Evolutionary conservation across 2,888 invertebrate species (phyloP).

Genomic region (Lasiommata megera): DNA sequence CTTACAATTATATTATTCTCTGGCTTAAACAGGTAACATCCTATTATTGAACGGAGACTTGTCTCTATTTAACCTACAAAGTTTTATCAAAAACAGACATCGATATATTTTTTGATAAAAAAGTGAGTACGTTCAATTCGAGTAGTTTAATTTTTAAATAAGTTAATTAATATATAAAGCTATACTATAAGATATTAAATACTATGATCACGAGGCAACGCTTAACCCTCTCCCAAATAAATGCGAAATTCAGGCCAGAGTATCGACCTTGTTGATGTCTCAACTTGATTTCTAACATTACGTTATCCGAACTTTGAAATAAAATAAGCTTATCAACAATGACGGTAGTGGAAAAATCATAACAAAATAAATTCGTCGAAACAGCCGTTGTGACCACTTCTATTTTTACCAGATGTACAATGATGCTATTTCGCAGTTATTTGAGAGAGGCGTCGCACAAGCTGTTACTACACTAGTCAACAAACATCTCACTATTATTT

Average conservation of each 20-base stretch:
- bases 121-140: not conserved
- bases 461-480: not conserved
- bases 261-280: no score
- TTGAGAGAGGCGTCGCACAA: not conserved
- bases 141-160: not conserved
- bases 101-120: not conserved
- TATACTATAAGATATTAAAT: not conserved
- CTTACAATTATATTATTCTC: no score
- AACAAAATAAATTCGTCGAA: no score
- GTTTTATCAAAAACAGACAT: not conserved
- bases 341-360: no score
- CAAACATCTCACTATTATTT: conserved; percentile 1
- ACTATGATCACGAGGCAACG: not conserved
- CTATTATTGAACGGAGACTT: no score
- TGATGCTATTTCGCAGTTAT: not conserved
- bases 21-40: no score
- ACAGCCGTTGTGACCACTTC: no score
- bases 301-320: no score
- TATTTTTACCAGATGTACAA: no score
- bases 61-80: not conserved
- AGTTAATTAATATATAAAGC: not conserved
- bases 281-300: no score
- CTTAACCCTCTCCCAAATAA: not conserved
- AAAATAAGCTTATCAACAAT: no score
- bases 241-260: not conserved